Evolutionary conservation across 2,797 vertebrate genomes (phyloP).

Genomic region (Perdix hodgsoniae): DNA sequence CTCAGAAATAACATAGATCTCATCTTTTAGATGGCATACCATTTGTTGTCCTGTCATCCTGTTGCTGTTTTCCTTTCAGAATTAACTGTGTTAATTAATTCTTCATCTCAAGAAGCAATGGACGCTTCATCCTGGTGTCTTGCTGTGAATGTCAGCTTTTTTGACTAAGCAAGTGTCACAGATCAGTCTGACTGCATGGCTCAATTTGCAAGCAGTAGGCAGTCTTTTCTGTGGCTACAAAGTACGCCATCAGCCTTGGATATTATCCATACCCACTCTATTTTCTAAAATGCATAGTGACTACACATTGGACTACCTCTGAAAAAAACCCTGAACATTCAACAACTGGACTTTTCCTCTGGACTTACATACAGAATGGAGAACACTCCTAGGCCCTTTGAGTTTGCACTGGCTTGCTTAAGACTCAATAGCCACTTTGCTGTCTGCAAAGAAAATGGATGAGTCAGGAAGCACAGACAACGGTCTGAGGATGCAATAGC

Average conservation of each 20-base stretch:
- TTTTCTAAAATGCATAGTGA: neutral
- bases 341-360: neutral
- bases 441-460: neutral
- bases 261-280: neutral
- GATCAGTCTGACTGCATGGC: neutral
- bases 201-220: neutral
- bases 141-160: neutral
- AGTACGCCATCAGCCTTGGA: neutral
- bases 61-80: constrained; percentile 7
- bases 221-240: neutral
- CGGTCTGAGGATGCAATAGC: neutral
- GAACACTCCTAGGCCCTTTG: neutral
- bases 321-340: neutral
- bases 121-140: neutral
- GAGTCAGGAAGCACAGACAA: neutral
- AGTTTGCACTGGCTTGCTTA: neutral
- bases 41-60: constrained; percentile 1
- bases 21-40: neutral
- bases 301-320: neutral
- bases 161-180: neutral
- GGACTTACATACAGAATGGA: neutral
- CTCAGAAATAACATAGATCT: neutral
- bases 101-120: neutral
- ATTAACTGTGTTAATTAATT: constrained; percentile 18
- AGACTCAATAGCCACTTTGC: neutral